phyloP scores from a whole-genome alignment of 2,888 invertebrate genomes.

The Geophilus truncorum region DNA sequence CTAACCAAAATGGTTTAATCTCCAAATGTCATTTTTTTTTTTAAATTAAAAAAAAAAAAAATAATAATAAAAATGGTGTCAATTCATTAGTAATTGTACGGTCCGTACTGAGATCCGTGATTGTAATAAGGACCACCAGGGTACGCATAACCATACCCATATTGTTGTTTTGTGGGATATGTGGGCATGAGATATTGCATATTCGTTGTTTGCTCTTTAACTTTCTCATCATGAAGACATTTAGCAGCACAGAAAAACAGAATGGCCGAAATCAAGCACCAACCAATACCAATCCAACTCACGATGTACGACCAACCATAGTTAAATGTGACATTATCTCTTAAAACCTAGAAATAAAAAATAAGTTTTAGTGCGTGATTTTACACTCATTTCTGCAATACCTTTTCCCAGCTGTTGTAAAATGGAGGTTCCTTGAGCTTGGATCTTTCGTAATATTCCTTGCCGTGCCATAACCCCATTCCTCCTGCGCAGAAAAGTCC shows the following conservation, averaged over 20 bases:
- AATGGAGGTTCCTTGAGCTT: conserved; percentile 87
- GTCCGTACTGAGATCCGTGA: conserved; percentile 79
- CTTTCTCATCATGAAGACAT: conserved; percentile 87
- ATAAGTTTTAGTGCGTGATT: neutral
- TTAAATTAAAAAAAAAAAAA: neutral
- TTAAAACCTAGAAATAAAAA: conserved; percentile 39
- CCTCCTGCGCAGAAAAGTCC: conserved; percentile 86
- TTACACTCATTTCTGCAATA: neutral
- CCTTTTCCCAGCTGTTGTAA: conserved; percentile 73
- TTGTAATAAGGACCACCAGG: conserved; percentile 79
- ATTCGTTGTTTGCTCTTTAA: conserved; percentile 91
- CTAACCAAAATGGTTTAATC: neutral
- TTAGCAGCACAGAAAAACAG: conserved; percentile 90
- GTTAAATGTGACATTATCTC: conserved; percentile 44
- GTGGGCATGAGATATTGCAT: conserved; percentile 98
- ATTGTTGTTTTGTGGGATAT: conserved; percentile 82
- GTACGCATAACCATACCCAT: conserved; percentile 72
- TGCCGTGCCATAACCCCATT: conserved; percentile 94
- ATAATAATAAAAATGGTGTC: neutral
- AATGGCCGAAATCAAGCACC: conserved; percentile 83
- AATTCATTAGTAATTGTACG: conserved; percentile 77
- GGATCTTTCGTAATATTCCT: conserved; percentile 91
- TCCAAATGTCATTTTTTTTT: neutral
- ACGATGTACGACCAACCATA: conserved; percentile 97
- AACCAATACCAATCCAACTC: conserved; percentile 93